Conservation (phyloP, 2,888 invertebrate genomes). For the Trichopoda pennipes region DNA sequence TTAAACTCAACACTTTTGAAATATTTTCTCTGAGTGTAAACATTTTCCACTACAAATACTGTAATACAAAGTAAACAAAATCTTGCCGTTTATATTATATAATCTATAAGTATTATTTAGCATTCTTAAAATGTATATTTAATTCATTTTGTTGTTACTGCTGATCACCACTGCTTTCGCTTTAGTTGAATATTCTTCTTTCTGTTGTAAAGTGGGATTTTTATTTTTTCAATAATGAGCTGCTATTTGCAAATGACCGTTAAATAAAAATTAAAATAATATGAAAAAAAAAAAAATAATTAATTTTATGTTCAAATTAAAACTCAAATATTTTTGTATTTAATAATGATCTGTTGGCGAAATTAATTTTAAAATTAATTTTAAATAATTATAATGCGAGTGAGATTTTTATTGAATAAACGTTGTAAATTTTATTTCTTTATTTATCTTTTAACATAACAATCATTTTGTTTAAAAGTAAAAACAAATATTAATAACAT, state of each 20-base stretch:
- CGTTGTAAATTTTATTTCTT: neutral
- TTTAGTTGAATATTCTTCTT: conserved; percentile 26
- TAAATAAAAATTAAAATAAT: conserved; percentile 51
- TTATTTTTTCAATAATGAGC: conserved; percentile 42
- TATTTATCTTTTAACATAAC: too few relatives aligned
- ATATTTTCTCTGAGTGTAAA: too few relatives aligned
- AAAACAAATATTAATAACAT: too few relatives aligned
- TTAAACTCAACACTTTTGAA: too few relatives aligned
- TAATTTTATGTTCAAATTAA: conserved; percentile 32
- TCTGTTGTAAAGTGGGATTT: conserved; percentile 34
- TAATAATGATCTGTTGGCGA: conserved; percentile 45
- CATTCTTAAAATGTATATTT: conserved; percentile 30
- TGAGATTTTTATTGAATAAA: conserved; percentile 15
- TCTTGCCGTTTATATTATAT: too few relatives aligned
- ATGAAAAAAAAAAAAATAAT: conserved; percentile 35
- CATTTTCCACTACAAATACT: too few relatives aligned
- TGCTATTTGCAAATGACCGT: conserved; percentile 35
- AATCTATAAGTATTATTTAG: neutral
- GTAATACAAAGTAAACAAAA: too few relatives aligned
- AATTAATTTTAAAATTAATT: conserved; percentile 2
- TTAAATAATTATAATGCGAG: conserved; percentile 15
- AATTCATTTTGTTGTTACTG: conserved; percentile 23
- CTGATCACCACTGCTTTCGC: conserved; percentile 18
- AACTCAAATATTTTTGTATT: conserved; percentile 27
- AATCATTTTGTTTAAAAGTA: too few relatives aligned